Evolutionary conservation across 2,888 invertebrate species (phyloP).

Genomic region (Argyresthia goedartella): DNA sequence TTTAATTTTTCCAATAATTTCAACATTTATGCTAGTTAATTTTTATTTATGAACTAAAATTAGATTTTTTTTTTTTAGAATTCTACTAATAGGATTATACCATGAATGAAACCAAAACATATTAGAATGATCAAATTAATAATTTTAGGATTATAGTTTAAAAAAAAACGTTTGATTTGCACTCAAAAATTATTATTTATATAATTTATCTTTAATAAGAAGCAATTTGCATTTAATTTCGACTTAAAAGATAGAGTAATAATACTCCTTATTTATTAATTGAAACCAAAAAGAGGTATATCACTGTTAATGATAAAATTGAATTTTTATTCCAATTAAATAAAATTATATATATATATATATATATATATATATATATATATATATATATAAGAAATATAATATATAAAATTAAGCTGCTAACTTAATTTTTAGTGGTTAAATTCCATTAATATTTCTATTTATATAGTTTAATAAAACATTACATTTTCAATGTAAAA

Average conservation of each 20-base stretch:
- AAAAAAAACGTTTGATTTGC: conserved; percentile 52
- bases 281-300: conserved; percentile 74
- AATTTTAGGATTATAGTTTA: conserved; percentile 46
- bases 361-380: no score
- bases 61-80: conserved; percentile 56
- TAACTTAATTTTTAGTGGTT: conserved; percentile 73
- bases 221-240: conserved; percentile 64
- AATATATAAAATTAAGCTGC: conserved; percentile 68
- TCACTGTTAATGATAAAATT: conserved; percentile 76
- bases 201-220: conserved; percentile 67
- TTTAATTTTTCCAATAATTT: conserved; percentile 71
- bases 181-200: conserved; percentile 41
- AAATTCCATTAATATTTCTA: conserved; percentile 61
- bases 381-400: no score
- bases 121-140: conserved; percentile 45
- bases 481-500: conserved; percentile 77
- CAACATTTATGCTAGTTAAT: conserved; percentile 35
- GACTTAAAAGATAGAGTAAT: conserved; percentile 50
- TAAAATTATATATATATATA: no score
- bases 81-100: conserved; percentile 59
- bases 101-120: conserved; percentile 58
- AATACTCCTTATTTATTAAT: conserved; percentile 68
- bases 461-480: conserved; percentile 76
- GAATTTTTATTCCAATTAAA: conserved; percentile 70
- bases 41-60: conserved; percentile 33